Base-by-base conservation (phyloP, 2,113 vertebrate species). In the Planiliza haematocheilus region DNA sequence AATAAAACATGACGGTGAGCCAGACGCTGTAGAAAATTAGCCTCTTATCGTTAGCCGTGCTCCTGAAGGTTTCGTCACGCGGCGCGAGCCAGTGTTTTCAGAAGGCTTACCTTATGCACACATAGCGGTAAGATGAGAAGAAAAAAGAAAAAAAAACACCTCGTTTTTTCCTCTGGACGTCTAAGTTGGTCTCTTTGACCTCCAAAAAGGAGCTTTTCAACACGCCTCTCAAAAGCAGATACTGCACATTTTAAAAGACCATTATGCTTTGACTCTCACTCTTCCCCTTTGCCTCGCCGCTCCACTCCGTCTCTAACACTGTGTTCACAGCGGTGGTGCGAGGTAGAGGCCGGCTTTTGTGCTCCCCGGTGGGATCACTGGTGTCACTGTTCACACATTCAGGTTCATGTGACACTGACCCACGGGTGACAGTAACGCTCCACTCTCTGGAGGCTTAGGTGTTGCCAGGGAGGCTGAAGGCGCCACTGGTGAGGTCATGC, bases 381-480 rank as follows among this genome's bases (percentile, higher is more conserved):
- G 85, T 88, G 82, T 81, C 75, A 66, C 74, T 83, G 85, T 90
- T 91, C 76, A 74, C 88, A 88, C 85, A 77, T 88, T 86, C 64
- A 58, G 74, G 88, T 74, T 86, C 56, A 72, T 57, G 68, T 82
- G 79, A 78, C 71, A 72, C n/a, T 86, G 83, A 82, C 87, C 82
- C 72, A 53, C 49, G 38, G 81, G 79, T 74, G 79, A 83, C 70
- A 39, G 41, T 30, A 30, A 59, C 49, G 62, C 68, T 51, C 10
- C 59, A 66, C 73, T 78, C 85, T 73, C 70, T 34, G 45, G 75
- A 69, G 79, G 20, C 21, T 62, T 45, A 61, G 70, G 75, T 84
- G 85, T 83, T 84, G 21, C 81, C 66, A 51, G 16, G 24, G 66
- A 68, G 53, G 70, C 67, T 77, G 81, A 77, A 69, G 85, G 77